Conservation (phyloP, 2,113 vertebrate species). For the Podiceps cristatus region DNA sequence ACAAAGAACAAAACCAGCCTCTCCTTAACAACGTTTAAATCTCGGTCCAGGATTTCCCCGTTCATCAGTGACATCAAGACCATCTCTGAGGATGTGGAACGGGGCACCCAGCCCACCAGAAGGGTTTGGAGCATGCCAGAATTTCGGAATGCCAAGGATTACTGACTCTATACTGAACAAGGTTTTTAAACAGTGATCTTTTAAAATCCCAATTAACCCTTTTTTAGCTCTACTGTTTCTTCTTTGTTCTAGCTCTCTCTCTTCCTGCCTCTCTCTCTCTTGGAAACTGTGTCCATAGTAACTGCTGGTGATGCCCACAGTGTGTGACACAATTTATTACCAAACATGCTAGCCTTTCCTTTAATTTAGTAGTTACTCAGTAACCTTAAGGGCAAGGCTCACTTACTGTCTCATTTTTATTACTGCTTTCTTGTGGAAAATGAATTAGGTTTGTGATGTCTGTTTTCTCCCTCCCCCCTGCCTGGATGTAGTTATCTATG, state of each 20-base stretch:
- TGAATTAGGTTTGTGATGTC: not conserved
- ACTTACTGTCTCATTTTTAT: not conserved
- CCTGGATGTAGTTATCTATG: not conserved
- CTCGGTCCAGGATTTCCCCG: conserved; percentile 89
- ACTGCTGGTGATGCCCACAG: not conserved
- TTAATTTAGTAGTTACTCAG: conserved; percentile 8
- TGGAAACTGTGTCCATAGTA: conserved; percentile 17
- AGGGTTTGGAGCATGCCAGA: conserved; percentile 95
- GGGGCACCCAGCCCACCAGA: conserved; percentile 71
- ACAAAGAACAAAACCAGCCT: conserved; percentile 85
- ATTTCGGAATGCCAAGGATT: conserved; percentile 82
- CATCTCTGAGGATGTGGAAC: conserved; percentile 93
- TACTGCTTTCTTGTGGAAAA: conserved; percentile 30
- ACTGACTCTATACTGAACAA: conserved; percentile 51
- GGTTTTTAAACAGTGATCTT: conserved; percentile 46
- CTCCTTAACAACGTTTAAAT: conserved; percentile 86
- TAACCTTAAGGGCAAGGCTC: not conserved
- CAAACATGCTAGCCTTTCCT: not conserved
- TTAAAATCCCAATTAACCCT: not conserved
- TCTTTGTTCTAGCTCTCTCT: not conserved
- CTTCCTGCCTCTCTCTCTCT: not conserved
- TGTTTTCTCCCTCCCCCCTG: not conserved
- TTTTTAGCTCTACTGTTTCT: conserved; percentile 38
- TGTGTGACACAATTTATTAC: conserved; percentile 6
- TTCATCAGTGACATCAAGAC: conserved; percentile 91